Evolutionary conservation across 2,888 invertebrate genomes (phyloP).

Genomic region (Ormyrus pomaceus): DNA sequence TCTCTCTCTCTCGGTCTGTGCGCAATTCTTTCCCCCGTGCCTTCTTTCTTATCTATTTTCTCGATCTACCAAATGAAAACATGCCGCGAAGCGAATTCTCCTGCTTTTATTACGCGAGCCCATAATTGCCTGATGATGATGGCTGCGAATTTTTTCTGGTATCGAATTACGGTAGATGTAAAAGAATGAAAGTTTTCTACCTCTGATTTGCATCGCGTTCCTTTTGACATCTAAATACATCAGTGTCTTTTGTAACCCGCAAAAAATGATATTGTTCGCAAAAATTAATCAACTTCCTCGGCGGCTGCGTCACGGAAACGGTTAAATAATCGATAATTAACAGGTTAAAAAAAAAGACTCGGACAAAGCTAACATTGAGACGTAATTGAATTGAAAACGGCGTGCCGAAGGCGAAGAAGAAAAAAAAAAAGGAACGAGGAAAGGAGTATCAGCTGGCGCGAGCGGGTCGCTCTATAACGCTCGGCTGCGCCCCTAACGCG

Average conservation of each 20-base stretch:
- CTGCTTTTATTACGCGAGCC: neutral
- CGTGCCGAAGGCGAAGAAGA: neutral
- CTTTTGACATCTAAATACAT: no score
- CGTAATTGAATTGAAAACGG: constrained; percentile 5
- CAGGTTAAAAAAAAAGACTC: no score
- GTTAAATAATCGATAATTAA: no score
- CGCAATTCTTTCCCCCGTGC: constrained; percentile 3
- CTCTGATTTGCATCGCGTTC: no score
- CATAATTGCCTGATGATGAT: neutral
- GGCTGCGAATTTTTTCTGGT: neutral
- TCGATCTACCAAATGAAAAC: neutral
- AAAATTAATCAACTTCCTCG: no score
- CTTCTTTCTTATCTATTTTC: constrained; percentile 3
- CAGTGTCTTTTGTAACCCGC: no score
- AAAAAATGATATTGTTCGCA: no score
- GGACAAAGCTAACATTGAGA: neutral
- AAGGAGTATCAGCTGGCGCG: neutral
- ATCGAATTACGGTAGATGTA: no score
- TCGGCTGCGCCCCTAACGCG: constrained; percentile 28
- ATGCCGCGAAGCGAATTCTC: no score
- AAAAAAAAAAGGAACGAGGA: neutral
- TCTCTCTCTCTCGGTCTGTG: constrained; percentile 39
- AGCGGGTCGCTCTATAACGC: constrained; percentile 8
- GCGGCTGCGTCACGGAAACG: no score
- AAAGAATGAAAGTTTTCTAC: no score